Conservation (phyloP, 2,113 vertebrate species). For the Tragelaphus scriptus region DNA sequence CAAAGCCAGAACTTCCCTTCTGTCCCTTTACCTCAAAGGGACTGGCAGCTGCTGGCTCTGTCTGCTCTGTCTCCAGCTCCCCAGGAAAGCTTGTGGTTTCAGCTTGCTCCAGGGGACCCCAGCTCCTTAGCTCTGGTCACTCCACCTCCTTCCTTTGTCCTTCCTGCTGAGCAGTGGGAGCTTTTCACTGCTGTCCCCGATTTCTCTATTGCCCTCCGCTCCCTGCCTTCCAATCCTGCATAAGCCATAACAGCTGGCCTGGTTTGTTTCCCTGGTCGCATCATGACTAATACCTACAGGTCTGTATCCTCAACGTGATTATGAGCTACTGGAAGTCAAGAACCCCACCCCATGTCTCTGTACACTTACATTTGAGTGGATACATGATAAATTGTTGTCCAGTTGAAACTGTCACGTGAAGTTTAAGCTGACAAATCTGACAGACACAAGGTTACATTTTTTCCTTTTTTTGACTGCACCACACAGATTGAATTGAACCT, state of each 20-base stretch:
- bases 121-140: accelerated
- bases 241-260: neutral
- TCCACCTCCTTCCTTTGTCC: neutral
- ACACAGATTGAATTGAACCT: neutral
- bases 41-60: neutral
- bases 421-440: neutral
- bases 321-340: neutral
- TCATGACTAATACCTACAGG: accelerated
- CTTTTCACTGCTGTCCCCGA: accelerated
- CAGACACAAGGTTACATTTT: neutral
- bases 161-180: accelerated
- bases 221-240: neutral
- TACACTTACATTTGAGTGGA: neutral
- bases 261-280: neutral
- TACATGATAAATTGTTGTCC: neutral
- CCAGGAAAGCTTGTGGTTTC: neutral
- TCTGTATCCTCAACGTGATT: too few species aligned
- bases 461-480: neutral
- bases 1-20: neutral
- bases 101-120: neutral
- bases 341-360: neutral
- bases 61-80: neutral
- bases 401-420: neutral
- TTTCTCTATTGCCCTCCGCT: neutral
- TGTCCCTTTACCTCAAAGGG: neutral